These are phyloP conservation scores for Onychostruthus taczanowskii DNA, from an alignment of 2,113 vertebrate genomes.

Conservation along the genomic window DNA sequence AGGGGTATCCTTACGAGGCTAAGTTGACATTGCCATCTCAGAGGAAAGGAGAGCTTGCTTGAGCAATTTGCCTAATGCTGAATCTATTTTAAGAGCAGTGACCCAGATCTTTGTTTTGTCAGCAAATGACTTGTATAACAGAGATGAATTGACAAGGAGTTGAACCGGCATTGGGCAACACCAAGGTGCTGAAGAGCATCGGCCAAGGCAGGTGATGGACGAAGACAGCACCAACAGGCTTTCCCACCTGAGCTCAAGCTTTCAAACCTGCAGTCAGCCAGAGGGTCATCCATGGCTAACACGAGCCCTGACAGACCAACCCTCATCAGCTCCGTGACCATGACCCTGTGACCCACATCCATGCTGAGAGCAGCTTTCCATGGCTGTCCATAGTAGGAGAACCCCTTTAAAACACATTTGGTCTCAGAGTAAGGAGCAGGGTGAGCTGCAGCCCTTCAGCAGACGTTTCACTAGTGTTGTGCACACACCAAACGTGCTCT, in stretches of 20 bases:
- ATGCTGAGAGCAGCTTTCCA: not conserved
- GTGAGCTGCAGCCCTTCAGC: not conserved
- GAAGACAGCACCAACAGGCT: not conserved
- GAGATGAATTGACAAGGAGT: slow-evolving; percentile 48
- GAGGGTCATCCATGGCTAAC: not conserved
- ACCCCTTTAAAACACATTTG: not conserved
- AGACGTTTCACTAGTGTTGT: not conserved
- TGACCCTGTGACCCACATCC: not conserved
- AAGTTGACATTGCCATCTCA: slow-evolving; percentile 33
- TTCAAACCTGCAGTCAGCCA: not conserved
- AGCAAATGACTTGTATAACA: slow-evolving; percentile 52
- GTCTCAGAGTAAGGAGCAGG: not conserved
- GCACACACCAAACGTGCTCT: not conserved
- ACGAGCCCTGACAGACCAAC: not conserved
- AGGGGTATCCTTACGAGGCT: not conserved
- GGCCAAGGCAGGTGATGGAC: not conserved
- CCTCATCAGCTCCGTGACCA: fast-evolving
- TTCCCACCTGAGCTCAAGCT: not conserved
- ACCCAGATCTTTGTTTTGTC: slow-evolving; percentile 62
- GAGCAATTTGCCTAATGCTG: slow-evolving; percentile 52
- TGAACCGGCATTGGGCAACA: not conserved
- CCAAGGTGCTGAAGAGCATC: not conserved
- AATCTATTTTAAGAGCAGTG: slow-evolving; percentile 58
- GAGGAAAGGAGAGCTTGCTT: slow-evolving; percentile 28
- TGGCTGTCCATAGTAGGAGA: not conserved